A percentile compares a stretch with the other conserved stretches of the same genome.
Evolutionary conservation across 2,113 vertebrate species (phyloP).

Genomic region (Leptosomus discolor): DNA sequence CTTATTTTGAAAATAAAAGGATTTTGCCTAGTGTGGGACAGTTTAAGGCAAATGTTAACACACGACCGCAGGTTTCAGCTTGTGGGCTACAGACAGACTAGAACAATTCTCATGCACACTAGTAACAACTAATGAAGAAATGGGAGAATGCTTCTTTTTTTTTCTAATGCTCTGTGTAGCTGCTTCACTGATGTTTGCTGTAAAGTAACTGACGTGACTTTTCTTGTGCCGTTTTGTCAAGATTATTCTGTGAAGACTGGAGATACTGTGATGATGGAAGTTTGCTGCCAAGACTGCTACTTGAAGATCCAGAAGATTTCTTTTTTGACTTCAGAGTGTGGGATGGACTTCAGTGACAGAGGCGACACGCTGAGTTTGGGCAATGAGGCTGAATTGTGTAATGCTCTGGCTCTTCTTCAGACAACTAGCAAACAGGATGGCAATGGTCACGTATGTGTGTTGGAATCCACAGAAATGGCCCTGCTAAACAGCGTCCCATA

Average conservation of each 20-base stretch:
- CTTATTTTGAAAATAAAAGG: neutral
- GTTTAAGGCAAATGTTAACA: neutral
- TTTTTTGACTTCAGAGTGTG: slow-evolving; percentile 62
- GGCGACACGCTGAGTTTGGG: neutral
- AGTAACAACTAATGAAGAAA: neutral
- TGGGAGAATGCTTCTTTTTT: neutral
- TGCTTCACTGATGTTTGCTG: neutral
- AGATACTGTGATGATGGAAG: slow-evolving; percentile 84
- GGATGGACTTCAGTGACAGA: slow-evolving; percentile 62
- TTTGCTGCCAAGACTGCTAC: slow-evolving; percentile 89
- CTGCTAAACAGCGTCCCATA: slow-evolving; percentile 87
- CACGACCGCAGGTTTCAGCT: fast-evolving
- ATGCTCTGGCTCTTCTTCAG: slow-evolving; percentile 88
- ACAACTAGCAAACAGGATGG: slow-evolving; percentile 70
- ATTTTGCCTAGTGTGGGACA: neutral
- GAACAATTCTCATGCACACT: neutral
- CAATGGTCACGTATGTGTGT: slow-evolving; percentile 68
- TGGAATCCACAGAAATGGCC: slow-evolving; percentile 91
- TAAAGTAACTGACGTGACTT: neutral
- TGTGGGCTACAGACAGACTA: neutral
- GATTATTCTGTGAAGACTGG: slow-evolving; percentile 81
- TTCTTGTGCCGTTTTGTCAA: slow-evolving; percentile 46
- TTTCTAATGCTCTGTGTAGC: neutral
- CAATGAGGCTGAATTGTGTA: slow-evolving; percentile 88
- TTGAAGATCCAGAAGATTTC: slow-evolving; percentile 85